Evolutionary conservation across 1,140 invertebrate species (phyloP).

Genomic region (Tetramorium parvispinum): DNA sequence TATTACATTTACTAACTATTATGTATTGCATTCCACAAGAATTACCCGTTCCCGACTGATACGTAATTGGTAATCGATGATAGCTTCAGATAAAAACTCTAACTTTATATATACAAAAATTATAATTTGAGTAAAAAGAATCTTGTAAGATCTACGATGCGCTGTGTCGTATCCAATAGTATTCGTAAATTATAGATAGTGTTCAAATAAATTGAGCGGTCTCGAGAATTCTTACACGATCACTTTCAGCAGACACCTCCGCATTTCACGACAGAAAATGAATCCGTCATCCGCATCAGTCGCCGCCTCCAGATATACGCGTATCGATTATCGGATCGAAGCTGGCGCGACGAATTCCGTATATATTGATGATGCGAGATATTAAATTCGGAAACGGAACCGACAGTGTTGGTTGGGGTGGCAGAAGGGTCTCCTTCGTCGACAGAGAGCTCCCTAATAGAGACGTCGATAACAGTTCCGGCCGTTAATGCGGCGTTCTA

Average conservation of each 20-base stretch:
- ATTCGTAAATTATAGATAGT: background rate
- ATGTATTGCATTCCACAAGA: background rate
- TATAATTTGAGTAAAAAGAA: background rate
- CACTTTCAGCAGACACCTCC: background rate
- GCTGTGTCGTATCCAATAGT: too few relatives aligned
- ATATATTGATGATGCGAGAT: slow-evolving; percentile 58
- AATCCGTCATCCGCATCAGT: slow-evolving; percentile 15
- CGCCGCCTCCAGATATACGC: slow-evolving; percentile 13
- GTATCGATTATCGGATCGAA: slow-evolving; percentile 65
- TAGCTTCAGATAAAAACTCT: background rate
- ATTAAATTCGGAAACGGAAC: slow-evolving; percentile 66
- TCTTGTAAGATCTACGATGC: background rate
- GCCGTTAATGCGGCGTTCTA: slow-evolving; percentile 45
- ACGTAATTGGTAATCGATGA: background rate
- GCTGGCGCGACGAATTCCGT: slow-evolving; percentile 59
- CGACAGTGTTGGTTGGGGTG: slow-evolving; percentile 49
- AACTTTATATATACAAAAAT: background rate
- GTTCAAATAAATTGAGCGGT: slow-evolving; percentile 3
- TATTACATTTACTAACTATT: background rate
- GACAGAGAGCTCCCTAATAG: slow-evolving; percentile 52
- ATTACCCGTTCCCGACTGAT: background rate
- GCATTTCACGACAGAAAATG: background rate
- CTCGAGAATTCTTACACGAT: too few relatives aligned
- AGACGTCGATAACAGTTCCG: slow-evolving; percentile 62
- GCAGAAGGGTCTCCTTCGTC: slow-evolving; percentile 40